phyloP scores from a whole-genome alignment of 2,888 invertebrate genomes.

The Drosophila parthenogenetica region DNA sequence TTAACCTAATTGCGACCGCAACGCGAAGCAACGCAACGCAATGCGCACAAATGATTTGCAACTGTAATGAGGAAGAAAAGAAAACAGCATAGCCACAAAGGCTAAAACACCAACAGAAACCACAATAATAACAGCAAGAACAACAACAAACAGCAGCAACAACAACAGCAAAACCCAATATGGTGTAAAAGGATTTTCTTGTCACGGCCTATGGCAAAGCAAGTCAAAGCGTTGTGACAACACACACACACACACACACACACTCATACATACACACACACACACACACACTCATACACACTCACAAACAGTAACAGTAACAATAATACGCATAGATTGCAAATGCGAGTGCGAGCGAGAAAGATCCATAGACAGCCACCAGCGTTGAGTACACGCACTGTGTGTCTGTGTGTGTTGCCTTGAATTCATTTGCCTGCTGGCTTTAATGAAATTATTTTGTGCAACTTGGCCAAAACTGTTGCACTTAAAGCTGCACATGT shows the following conservation, averaged over 20 bases:
- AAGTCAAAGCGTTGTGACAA: constrained; percentile 56
- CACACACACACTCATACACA: no score
- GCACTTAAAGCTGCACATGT: constrained; percentile 36
- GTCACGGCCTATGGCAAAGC: constrained; percentile 61
- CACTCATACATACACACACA: constrained; percentile 22
- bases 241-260: constrained; percentile 27
- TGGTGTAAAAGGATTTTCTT: constrained; percentile 78
- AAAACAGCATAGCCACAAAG: constrained; percentile 35
- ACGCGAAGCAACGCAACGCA: constrained; percentile 30
- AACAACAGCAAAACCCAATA: constrained; percentile 58
- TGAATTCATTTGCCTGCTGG: constrained; percentile 41
- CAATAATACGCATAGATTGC: not conserved
- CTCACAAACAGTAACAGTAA: constrained; percentile 14
- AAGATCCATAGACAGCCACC: constrained; percentile 26
- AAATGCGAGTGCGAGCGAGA: not conserved
- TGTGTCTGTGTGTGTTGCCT: constrained; percentile 17
- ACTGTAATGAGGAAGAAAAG: constrained; percentile 31
- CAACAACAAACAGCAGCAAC: constrained; percentile 25
- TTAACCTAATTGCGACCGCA: constrained; percentile 56
- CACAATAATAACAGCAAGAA: constrained; percentile 30
- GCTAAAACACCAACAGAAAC: constrained; percentile 26
- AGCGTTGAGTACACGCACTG: constrained; percentile 63
- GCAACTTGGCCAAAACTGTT: constrained; percentile 41
- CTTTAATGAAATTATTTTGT: constrained; percentile 70
- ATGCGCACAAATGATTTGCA: constrained; percentile 46